Conservation (phyloP, 2,888 invertebrate genomes). For the Corbicula japonica region DNA sequence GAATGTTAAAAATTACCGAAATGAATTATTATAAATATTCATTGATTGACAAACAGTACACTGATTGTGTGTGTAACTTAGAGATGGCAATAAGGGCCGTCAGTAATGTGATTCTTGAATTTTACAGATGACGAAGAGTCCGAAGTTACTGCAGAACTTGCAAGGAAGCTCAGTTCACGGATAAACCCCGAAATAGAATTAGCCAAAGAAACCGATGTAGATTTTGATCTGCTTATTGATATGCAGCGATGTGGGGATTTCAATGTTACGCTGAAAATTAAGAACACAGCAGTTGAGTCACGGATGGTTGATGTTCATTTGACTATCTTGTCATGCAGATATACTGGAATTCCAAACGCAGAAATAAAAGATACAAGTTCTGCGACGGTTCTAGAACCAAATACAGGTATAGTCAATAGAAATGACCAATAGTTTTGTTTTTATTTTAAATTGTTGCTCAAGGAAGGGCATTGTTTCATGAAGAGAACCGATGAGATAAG, state of each 20-base stretch:
- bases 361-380: constrained; percentile 75
- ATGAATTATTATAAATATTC: too few species aligned
- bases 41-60: too few species aligned
- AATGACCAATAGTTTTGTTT: too few species aligned
- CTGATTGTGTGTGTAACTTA: too few species aligned
- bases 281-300: constrained; percentile 75
- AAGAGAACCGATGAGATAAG: too few species aligned
- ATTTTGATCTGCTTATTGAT: constrained; percentile 75
- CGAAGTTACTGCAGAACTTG: constrained; percentile 66
- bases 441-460: too few species aligned
- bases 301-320: constrained; percentile 78
- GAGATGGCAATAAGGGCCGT: too few species aligned
- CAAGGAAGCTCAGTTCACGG: constrained; percentile 70
- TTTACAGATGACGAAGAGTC: constrained; percentile 74
- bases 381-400: constrained; percentile 87
- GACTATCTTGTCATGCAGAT: constrained; percentile 76
- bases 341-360: constrained; percentile 81
- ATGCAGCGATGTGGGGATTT: constrained; percentile 76
- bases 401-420: constrained; percentile 72
- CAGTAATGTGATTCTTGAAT: too few species aligned
- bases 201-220: constrained; percentile 71
- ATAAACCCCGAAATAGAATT: constrained; percentile 42
- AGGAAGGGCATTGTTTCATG: too few species aligned
- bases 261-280: constrained; percentile 72
- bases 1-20: too few species aligned